phyloP scores from a whole-genome alignment of 2,888 invertebrate species.

The Scaptomyza caliginosa region DNA sequence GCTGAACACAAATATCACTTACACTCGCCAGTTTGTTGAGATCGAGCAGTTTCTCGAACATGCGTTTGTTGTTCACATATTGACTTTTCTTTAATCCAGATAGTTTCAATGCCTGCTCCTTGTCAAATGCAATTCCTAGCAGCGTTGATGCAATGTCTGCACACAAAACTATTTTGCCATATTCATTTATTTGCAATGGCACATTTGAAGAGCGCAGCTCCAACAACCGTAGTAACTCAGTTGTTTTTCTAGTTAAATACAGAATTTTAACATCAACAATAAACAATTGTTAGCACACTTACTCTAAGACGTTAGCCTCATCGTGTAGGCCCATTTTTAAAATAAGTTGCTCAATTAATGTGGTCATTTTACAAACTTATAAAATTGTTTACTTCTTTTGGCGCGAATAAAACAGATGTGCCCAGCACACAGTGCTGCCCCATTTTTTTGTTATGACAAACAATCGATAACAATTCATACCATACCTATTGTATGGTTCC shows the following conservation, averaged over 20 bases:
- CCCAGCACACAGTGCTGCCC: conserved; percentile 20
- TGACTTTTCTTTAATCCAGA: conserved; percentile 86
- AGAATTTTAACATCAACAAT: background rate
- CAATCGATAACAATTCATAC: background rate
- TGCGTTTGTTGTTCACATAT: conserved; percentile 86
- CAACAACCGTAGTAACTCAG: conserved; percentile 80
- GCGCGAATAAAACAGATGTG: conserved; percentile 40
- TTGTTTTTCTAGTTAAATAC: conserved; percentile 76
- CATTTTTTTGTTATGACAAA: background rate
- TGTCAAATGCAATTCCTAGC: conserved; percentile 85
- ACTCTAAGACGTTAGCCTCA: conserved; percentile 77
- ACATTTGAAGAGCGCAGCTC: conserved; percentile 81
- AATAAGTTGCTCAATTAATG: conserved; percentile 79
- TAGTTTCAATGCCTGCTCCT: conserved; percentile 86
- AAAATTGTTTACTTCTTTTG: conserved; percentile 37
- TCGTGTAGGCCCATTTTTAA: conserved; percentile 80
- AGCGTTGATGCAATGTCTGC: conserved; percentile 86
- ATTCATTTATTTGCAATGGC: conserved; percentile 85
- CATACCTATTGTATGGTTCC: too few relatives aligned
- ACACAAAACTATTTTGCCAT: conserved; percentile 87
- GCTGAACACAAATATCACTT: conserved; percentile 86
- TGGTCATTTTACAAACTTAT: conserved; percentile 59
- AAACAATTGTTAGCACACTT: conserved; percentile 27
- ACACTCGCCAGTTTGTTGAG: conserved; percentile 86
- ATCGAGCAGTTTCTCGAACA: conserved; percentile 87